Percentiles rank a stretch among this genome's conserved stretches.
These are phyloP conservation scores for Brienomyrus longianalis DNA, from an alignment of 2,113 vertebrate species.

Conservation along the genomic window DNA sequence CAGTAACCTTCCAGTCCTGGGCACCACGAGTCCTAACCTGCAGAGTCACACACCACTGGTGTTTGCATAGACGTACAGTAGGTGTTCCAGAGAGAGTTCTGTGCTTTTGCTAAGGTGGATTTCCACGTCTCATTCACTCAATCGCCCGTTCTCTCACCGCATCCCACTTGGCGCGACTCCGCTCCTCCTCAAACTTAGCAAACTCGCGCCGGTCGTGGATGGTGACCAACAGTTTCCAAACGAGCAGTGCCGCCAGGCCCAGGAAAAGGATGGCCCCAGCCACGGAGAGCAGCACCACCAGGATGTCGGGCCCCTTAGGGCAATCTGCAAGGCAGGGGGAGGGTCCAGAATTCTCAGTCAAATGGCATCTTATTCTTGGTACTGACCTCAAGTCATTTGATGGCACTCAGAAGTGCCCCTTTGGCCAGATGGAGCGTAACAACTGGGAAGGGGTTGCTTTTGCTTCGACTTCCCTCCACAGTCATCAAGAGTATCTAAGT, in stretches of 20 bases:
- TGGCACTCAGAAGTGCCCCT: not conserved
- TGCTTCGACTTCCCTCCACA: not conserved
- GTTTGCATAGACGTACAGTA: not conserved
- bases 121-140: not conserved
- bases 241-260: conserved; percentile 76
- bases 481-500: not conserved
- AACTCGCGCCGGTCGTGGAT: conserved; percentile 93
- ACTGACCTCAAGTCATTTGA: not conserved
- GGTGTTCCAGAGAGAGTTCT: not conserved
- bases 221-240: conserved; percentile 95
- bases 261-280: conserved; percentile 85
- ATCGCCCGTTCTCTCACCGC: conserved; percentile 61
- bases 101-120: not conserved
- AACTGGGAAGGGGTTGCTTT: not conserved
- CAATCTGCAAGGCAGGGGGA: conserved; percentile 65
- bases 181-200: conserved; percentile 90
- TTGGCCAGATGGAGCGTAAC: not conserved
- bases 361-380: not conserved
- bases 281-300: conserved; percentile 85
- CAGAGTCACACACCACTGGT: not conserved
- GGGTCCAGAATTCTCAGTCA: not conserved
- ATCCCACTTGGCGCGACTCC: conserved; percentile 89
- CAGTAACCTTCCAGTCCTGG: not conserved
- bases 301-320: conserved; percentile 78
- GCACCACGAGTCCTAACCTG: not conserved